Conservation (phyloP, 2,113 vertebrate genomes). For the Embiotoca jacksoni region DNA sequence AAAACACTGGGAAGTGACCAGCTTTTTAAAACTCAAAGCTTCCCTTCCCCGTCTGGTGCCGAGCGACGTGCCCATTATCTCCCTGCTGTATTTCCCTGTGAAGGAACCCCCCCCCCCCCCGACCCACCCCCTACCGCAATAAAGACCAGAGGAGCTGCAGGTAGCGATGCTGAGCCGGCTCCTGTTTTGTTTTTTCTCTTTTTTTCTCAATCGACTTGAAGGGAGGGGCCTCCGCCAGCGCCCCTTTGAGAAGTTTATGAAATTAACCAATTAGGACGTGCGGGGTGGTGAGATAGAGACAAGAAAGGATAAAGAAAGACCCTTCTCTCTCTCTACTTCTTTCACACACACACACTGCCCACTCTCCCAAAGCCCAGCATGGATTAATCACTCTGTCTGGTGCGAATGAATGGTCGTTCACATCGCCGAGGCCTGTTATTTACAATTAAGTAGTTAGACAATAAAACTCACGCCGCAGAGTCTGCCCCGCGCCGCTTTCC, state of each 20-base stretch:
- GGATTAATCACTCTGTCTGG: slow-evolving; percentile 84
- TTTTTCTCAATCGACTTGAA: slow-evolving; percentile 2
- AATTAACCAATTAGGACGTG: slow-evolving; percentile 83
- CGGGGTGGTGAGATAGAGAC: slow-evolving; percentile 67
- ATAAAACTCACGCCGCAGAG: slow-evolving; percentile 80
- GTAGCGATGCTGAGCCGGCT: slow-evolving; percentile 59
- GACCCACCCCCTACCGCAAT: slow-evolving; percentile 24
- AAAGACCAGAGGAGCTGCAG: slow-evolving; percentile 60
- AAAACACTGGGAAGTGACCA: slow-evolving; percentile 74
- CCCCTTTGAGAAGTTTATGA: slow-evolving; percentile 77
- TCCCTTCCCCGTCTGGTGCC: slow-evolving; percentile 29
- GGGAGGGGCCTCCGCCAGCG: slow-evolving; percentile 33
- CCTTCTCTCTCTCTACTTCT: slow-evolving; percentile 41
- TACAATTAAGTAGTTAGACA: slow-evolving; percentile 81
- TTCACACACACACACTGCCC: slow-evolving; percentile 33
- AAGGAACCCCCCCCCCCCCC: slow-evolving; percentile 40
- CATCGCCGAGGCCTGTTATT: slow-evolving; percentile 76
- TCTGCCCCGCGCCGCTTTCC: slow-evolving; percentile 61
- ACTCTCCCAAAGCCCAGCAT: slow-evolving; percentile 74
- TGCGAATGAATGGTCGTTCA: slow-evolving; percentile 80
- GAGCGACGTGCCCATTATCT: slow-evolving; percentile 54
- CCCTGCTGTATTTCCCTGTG: slow-evolving; percentile 36
- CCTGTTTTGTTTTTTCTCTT: neutral
- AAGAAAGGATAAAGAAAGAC: slow-evolving; percentile 64
- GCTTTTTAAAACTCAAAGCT: slow-evolving; percentile 18